Percentiles rank a stretch among this genome's conserved stretches.
These are phyloP conservation scores for Buteo buteo DNA, from an alignment of 2,113 vertebrate species.

Conservation along the genomic window DNA sequence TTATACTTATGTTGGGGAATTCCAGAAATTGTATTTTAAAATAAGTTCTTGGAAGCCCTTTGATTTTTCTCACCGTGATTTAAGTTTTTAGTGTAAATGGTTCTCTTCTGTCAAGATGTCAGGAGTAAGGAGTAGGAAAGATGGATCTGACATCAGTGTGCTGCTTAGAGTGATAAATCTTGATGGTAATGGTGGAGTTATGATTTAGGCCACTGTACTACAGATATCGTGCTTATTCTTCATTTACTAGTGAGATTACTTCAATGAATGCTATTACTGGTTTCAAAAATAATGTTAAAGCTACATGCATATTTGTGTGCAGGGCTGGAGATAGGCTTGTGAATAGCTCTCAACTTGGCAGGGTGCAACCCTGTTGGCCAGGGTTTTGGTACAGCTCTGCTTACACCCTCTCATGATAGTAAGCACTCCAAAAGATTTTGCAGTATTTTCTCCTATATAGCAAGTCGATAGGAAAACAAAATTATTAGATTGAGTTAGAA, in stretches of 20 bases:
- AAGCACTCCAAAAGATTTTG: not conserved
- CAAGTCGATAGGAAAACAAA: not conserved
- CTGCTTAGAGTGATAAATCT: not conserved
- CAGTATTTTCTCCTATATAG: not conserved
- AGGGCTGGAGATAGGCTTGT: not conserved
- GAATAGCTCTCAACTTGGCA: not conserved
- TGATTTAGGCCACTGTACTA: not conserved
- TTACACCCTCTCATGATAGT: not conserved
- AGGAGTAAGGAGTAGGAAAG: not conserved
- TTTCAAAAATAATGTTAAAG: not conserved
- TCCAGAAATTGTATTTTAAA: not conserved
- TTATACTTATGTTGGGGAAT: not conserved
- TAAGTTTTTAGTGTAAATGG: not conserved
- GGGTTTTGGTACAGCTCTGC: not conserved
- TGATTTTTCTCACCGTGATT: not conserved
- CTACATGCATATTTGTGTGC: accelerated
- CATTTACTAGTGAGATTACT: not conserved
- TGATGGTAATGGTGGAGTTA: not conserved
- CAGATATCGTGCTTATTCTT: not conserved
- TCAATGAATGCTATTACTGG: not conserved
- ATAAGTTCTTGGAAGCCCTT: not conserved
- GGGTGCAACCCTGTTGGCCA: not conserved
- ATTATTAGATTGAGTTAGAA: not conserved
- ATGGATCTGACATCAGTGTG: not conserved
- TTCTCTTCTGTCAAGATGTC: not conserved